phyloP scores from a whole-genome alignment of 2,888 invertebrate genomes.

The Lasiommata megera region DNA sequence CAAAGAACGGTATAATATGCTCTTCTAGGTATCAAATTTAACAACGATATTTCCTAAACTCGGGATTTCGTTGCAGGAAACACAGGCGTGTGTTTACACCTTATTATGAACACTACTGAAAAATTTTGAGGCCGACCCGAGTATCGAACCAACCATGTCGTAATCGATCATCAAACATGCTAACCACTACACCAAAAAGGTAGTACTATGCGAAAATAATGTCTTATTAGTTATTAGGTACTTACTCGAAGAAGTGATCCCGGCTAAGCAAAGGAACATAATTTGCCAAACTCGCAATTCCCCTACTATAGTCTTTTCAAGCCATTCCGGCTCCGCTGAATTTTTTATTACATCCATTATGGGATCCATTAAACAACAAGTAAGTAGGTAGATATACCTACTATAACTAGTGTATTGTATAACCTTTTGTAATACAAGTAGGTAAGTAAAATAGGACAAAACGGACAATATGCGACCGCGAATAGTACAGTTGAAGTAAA shows the following conservation, averaged over 20 bases:
- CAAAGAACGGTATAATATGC: too few relatives aligned
- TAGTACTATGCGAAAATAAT: too few relatives aligned
- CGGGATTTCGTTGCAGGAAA: too few relatives aligned
- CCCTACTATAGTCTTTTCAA: constrained; percentile 85
- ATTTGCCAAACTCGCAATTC: constrained; percentile 92
- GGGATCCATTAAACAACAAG: constrained; percentile 53
- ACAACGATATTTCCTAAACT: too few relatives aligned
- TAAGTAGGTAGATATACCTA: neutral
- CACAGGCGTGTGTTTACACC: too few relatives aligned
- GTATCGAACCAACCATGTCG: too few relatives aligned
- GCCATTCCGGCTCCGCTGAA: constrained; percentile 84
- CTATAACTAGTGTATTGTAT: neutral
- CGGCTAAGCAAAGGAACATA: constrained; percentile 85
- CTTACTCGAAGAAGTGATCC: constrained; percentile 83
- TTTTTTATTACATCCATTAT: constrained; percentile 68
- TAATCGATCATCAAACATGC: too few relatives aligned
- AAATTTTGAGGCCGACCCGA: too few relatives aligned
- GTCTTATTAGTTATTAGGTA: constrained; percentile 22
- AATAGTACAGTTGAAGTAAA: constrained; percentile 48
- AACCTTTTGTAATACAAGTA: neutral
- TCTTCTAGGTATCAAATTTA: too few relatives aligned
- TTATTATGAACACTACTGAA: too few relatives aligned
- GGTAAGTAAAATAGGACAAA: constrained; percentile 31
- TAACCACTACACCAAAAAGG: too few relatives aligned
- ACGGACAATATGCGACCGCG: constrained; percentile 40